Evolutionary conservation across 1,140 invertebrate species (phyloP), one percentile per base, ranked within the genome.

Genomic region (Pteromalus puparum): DNA sequence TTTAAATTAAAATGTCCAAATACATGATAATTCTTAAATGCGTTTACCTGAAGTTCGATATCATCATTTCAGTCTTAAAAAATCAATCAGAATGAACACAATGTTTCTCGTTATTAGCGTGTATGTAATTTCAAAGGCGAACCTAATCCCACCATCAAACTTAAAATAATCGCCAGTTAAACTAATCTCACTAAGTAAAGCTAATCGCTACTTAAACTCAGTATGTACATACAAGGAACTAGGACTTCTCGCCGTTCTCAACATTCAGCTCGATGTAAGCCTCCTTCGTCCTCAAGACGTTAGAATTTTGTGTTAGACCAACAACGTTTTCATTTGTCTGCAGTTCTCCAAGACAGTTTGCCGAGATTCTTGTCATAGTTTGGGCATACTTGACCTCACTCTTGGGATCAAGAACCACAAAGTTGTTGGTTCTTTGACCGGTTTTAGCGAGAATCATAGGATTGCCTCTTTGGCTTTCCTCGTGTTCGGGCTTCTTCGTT

Each of bases 401-500:
- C 13, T 73, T 80, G 7, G 77, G 42, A 67, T 84, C 72, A 15
- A 81, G 21, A 13, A 84, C 70, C 24, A 84, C 38, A 2, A 81
- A 28, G 15, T 84, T 84, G 34, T 68, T 70, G 30, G 21, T 21
- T 77, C 38, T 68, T 53, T 21, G 46, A 70, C 85, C 86, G 12
- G 78, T 86, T 68, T 90, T 92, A 7, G 91, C 91, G 26, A 91
- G 78, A 67, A 92, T 82, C 5, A 92, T 83, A 70, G 89, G 89
- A 67, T 91, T 90, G 18, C 26, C 79, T 42, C 86, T 74, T 61
- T 61, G 53, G 13, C 26, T 89, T 9, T 90, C 88, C 9, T 90
- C 88, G 24, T 89, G 88, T 72, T 84, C 83, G 24, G 28, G 91
- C 86, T 92, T 91, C 80, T 94, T 94, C 3, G 94, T 92, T 46